Evolutionary conservation across 1,140 invertebrate species (phyloP), one percentile per base, ranked within the genome.

Genomic region (Carposina sasakii): DNA sequence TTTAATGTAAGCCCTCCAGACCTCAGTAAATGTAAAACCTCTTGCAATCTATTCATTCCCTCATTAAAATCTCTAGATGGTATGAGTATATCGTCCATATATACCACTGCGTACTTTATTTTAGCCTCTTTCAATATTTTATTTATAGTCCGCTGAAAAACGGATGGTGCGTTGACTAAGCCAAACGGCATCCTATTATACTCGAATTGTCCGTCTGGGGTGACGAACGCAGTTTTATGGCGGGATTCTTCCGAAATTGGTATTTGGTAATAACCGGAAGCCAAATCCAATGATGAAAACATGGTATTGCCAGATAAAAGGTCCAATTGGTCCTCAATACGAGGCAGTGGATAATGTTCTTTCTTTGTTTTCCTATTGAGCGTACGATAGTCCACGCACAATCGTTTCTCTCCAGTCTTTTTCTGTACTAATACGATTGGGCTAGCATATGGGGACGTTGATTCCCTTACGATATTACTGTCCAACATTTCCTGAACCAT

Each of bases 401-500:
- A 45, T 10, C 52, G 40, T 13, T 54, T 20, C 15, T 58, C 52
- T 6, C 52, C 56, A 36, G n/a, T 54, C 42, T 54, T 54, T 46
- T 54, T 58, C 43, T 51, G 44, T 13, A 58, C 56, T 3, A 49
- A 4, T 6, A 54, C 17, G 12, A 58, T 41, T n/a, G 55, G 55
- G 8, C 30, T 34, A 0, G 52, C 36, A 45, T 26, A 58, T 8
- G 31, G 24, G 13, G 71, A 78, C 20, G 44, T 36, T 12, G 68
- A 76, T 21, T 54, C 40, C 24, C 62, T 34, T 23, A 84, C 71
- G 0, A 84, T 64, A 5, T 64, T 13, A 21, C 67, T 36, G 23
- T 56, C 31, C 43, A 75, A 26, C 12, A 74, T 19, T 21, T 81
- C 63, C 4, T 59, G 37, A 9, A 81, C 47, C 21, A 76, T 59